A percentile compares a stretch with the other conserved stretches of the same genome.
Conservation (phyloP, 2,888 invertebrate genomes). For the Aplocera efformata region DNA sequence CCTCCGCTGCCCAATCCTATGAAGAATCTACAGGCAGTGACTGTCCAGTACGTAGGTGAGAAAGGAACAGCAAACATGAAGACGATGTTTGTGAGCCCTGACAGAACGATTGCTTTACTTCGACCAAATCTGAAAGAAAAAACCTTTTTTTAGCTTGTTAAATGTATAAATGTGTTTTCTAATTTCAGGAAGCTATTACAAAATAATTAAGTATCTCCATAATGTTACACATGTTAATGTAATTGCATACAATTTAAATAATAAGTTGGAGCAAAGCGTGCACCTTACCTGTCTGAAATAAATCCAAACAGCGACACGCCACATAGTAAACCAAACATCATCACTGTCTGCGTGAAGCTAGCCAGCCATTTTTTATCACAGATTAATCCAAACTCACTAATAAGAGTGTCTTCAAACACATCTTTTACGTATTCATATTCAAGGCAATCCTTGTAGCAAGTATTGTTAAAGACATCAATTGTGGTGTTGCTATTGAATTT, state of each 20-base stretch:
- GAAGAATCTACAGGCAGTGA: slow-evolving; percentile 82
- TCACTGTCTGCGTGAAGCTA: slow-evolving; percentile 46
- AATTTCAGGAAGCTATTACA: too few relatives aligned
- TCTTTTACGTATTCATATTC: slow-evolving; percentile 40
- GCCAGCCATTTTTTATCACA: slow-evolving; percentile 51
- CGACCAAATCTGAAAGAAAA: slow-evolving; percentile 49
- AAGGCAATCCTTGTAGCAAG: slow-evolving; percentile 47
- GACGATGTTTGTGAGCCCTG: slow-evolving; percentile 82
- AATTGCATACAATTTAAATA: too few relatives aligned
- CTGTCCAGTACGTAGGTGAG: slow-evolving; percentile 76
- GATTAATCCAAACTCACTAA: slow-evolving; percentile 47
- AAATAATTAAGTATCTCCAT: too few relatives aligned
- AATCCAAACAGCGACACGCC: slow-evolving; percentile 51
- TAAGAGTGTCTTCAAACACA: slow-evolving; percentile 41
- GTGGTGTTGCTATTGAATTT: slow-evolving; percentile 33
- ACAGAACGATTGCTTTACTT: slow-evolving; percentile 81
- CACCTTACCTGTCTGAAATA: slow-evolving; percentile 73
- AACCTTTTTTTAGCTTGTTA: slow-evolving; percentile 2
- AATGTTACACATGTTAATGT: too few relatives aligned
- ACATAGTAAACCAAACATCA: slow-evolving; percentile 50
- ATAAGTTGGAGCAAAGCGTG: too few relatives aligned
- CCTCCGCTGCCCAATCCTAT: slow-evolving; percentile 87
- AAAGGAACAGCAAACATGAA: slow-evolving; percentile 83
- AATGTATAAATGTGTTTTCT: background rate
- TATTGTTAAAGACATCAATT: slow-evolving; percentile 34